Evolutionary conservation across 2,888 invertebrate species (phyloP), one percentile per base, ranked within the genome.

Genomic region (Drosophila subsilvestris): DNA sequence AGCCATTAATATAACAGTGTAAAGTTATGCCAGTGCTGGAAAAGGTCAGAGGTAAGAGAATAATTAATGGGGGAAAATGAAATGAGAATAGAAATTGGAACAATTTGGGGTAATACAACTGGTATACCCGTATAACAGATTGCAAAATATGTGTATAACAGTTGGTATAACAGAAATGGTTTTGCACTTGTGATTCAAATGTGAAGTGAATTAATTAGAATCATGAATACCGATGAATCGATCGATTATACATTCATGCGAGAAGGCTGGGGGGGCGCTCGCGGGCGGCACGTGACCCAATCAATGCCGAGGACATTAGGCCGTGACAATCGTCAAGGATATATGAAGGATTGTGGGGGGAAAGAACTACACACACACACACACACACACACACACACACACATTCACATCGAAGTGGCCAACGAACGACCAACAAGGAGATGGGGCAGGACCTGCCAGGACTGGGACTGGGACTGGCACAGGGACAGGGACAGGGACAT

Each of bases 281-380:
- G 18, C 47, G 43, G 49, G 17, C 29, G 54, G 75, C 79, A 85
- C 82, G 82, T 82, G 82, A 85, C 82, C 62, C 70, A 87, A 82
- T 87, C 79, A 87, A 73, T 81, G 82, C 49, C 53, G 51, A n/a
- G 49, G 63, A 81, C 63, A 81, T 82, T 70, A 76, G 73, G 75
- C 66, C 87, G 76, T 87, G 71, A 68, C 71, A 73, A 60, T 70
- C 71, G 67, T 18, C 32, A 71, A 71, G 68, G 68, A 69, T 68
- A 25, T 29, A 54, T 59, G 57, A 53, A 27, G 49, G 63, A 58
- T 50, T 70, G 69, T 53, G 63, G 61, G 54, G 18, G 49, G 18
- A 18, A 51, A 29, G 17, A 18, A 32, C 37, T 20, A 37, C 45
- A 12, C 10, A 45, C 18, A 18, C 5, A 10, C 29, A 32, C 2